phyloP scores from a whole-genome alignment of 2,113 vertebrate species.

The Tapirus terrestris region DNA sequence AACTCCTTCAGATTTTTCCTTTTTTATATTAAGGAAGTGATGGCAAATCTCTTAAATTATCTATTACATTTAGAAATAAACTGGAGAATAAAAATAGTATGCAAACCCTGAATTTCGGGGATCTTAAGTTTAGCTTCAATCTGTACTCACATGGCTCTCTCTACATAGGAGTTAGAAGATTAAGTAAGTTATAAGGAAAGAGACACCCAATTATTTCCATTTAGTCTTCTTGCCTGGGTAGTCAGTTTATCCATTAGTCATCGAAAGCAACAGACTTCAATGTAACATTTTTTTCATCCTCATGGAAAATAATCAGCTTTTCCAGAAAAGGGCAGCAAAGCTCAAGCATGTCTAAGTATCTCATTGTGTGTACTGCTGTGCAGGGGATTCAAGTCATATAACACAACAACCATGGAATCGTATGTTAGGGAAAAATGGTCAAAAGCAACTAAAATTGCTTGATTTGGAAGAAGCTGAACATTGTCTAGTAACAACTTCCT shows the following conservation, averaged over 20 bases:
- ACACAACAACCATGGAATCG: background rate
- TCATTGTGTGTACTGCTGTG: background rate
- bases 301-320: background rate
- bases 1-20: background rate
- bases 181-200: background rate
- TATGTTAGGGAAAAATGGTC: background rate
- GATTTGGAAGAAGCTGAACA: background rate
- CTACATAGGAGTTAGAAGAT: background rate
- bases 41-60: background rate
- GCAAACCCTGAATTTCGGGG: background rate
- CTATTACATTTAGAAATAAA: slow-evolving; percentile 24
- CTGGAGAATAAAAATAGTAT: background rate
- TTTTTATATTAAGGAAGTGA: background rate
- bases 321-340: background rate
- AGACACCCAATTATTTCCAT: background rate
- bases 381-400: background rate
- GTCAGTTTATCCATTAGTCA: background rate
- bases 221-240: background rate
- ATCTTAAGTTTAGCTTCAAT: background rate
- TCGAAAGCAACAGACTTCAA: background rate
- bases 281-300: slow-evolving; percentile 34
- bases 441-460: background rate
- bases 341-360: background rate
- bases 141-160: background rate
- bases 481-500: background rate